These are phyloP conservation scores for Drosophila prosaltans DNA, from an alignment of 1,140 invertebrate species.

Conservation along the genomic window DNA sequence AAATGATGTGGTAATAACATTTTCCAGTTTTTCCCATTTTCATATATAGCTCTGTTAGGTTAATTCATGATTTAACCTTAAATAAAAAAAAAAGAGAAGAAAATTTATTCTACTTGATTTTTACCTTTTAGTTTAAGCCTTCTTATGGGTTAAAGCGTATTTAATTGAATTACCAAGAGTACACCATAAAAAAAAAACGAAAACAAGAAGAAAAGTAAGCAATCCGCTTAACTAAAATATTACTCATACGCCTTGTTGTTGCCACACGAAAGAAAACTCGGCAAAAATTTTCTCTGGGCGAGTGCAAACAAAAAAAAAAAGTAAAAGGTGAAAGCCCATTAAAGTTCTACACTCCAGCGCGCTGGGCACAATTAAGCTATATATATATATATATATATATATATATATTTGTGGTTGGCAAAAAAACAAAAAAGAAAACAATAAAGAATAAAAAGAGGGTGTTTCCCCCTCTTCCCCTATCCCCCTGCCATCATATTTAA, in stretches of 20 bases:
- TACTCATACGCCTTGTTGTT: slow-evolving; percentile 40
- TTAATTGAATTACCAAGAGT: slow-evolving; percentile 18
- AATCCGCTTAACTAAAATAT: slow-evolving; percentile 63
- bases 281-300: slow-evolving; percentile 14
- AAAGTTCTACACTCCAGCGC: slow-evolving; percentile 62
- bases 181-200: not conserved
- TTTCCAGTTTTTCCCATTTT: too few species aligned
- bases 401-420: slow-evolving; percentile 37
- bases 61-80: not conserved
- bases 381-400: slow-evolving; percentile 30
- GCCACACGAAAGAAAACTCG: not conserved
- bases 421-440: slow-evolving; percentile 30
- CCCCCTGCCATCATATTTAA: not conserved
- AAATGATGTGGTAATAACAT: too few species aligned
- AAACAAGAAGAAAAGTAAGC: too few species aligned
- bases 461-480: not conserved
- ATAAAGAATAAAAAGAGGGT: slow-evolving; percentile 29
- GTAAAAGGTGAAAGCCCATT: slow-evolving; percentile 56
- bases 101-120: not conserved
- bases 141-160: slow-evolving; percentile 13
- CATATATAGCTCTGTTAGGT: too few species aligned
- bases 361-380: slow-evolving; percentile 65
- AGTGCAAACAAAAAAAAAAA: slow-evolving; percentile 61
- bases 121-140: slow-evolving; percentile 2
- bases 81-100: not conserved